Percentiles rank a stretch among this genome's conserved stretches.
Conservation (phyloP, 2,888 invertebrate species). For the Conops quadrifasciatus region DNA sequence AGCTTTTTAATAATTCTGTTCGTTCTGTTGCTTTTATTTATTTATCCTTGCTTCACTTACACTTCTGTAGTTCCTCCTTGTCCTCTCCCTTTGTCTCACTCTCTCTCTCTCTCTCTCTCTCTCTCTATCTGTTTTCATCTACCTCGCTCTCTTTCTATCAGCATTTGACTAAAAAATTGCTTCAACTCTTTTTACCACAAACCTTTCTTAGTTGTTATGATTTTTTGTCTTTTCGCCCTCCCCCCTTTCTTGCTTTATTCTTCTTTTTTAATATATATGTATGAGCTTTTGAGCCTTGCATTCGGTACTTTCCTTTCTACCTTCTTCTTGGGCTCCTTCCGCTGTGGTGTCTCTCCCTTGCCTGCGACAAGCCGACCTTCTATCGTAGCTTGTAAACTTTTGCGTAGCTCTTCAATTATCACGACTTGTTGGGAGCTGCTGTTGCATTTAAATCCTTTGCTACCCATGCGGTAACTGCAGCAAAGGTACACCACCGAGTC, state of each 20-base stretch:
- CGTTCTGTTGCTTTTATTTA: not conserved
- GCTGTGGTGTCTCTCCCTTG: not conserved
- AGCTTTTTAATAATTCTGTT: not conserved
- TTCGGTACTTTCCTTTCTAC: too few species aligned
- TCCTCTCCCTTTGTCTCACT: not conserved
- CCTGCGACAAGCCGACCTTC: not conserved
- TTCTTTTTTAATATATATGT: not conserved
- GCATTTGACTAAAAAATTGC: not conserved
- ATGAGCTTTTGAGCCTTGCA: not conserved
- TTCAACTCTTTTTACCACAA: not conserved
- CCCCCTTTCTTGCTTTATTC: not conserved
- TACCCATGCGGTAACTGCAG: not conserved
- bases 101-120: not conserved
- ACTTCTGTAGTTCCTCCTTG: not conserved
- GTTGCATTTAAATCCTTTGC: not conserved
- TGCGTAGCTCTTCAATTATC: constrained; percentile 21
- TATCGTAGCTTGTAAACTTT: not conserved
- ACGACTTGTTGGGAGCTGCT: not conserved
- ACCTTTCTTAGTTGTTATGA: too few species aligned
- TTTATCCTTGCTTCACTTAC: constrained; percentile 14
- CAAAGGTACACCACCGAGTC: too few species aligned
- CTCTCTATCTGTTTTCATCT: not conserved
- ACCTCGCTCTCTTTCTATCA: not conserved
- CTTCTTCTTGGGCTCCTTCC: too few species aligned
- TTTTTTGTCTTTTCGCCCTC: too few species aligned